Percentiles rank a stretch among this genome's conserved stretches.
Evolutionary conservation across 2,797 vertebrate species (phyloP).

Genomic region (Dallia pectoralis): DNA sequence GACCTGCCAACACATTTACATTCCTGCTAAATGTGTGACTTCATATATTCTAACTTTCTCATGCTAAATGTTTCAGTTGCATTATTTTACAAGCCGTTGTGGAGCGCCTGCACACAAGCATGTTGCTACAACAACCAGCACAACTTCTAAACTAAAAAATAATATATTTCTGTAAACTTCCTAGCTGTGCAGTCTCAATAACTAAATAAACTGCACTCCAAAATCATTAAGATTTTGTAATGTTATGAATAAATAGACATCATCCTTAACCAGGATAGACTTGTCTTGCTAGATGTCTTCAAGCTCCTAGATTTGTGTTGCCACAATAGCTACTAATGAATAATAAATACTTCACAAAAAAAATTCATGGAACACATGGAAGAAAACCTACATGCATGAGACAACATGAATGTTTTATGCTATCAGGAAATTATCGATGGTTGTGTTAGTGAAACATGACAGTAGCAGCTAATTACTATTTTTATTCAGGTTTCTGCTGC

Average conservation of each 20-base stretch:
- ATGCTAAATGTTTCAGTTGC: no score
- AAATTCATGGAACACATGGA: slow-evolving; percentile 31
- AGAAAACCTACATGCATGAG: slow-evolving; percentile 11
- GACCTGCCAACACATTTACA: no score
- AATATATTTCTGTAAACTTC: background rate
- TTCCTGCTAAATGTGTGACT: no score
- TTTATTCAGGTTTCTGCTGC: background rate
- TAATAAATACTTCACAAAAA: slow-evolving; percentile 27
- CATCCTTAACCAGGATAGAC: slow-evolving; percentile 36
- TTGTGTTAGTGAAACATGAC: slow-evolving; percentile 1
- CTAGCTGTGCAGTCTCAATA: slow-evolving; percentile 10
- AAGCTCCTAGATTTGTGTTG: slow-evolving; percentile 36
- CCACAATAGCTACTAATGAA: slow-evolving; percentile 22
- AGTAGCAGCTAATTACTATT: background rate
- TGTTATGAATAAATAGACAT: slow-evolving; percentile 33
- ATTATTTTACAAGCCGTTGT: no score
- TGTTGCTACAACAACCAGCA: background rate
- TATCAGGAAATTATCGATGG: slow-evolving; percentile 10
- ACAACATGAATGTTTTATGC: slow-evolving; percentile 28
- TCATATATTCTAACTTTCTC: no score
- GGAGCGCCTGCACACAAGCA: background rate
- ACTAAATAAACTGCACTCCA: slow-evolving; percentile 28
- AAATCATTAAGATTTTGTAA: slow-evolving; percentile 35
- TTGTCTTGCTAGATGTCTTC: slow-evolving; percentile 48
- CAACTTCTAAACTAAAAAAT: background rate